Base-by-base conservation (phyloP, 1,140 invertebrate species). In the Brachionus calyciflorus region DNA sequence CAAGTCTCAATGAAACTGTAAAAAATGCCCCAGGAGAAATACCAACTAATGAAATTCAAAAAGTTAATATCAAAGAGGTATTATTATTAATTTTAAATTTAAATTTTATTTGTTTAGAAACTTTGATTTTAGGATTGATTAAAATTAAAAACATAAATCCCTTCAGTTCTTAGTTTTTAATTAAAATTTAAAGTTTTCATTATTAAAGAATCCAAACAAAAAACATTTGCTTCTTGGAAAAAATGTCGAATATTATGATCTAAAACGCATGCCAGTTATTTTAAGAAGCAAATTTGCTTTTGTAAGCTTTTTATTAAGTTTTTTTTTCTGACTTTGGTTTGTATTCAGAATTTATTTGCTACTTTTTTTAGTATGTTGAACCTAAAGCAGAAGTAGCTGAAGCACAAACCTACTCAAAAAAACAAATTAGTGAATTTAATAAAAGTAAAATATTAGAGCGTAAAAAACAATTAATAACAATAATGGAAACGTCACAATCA, bases 171-270 rank as follows among this genome's bases (percentile, higher is more conserved):
- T n/a, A n/a, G n/a, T n/a, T n/a, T n/a, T n/a, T n/a, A n/a, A n/a
- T n/a, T n/a, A n/a, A n/a, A n/a, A n/a, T n/a, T n/a, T n/a, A n/a
- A n/a, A n/a, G n/a, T n/a, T 60, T 60, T 37, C 30, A 17, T 60
- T 60, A 37, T 33, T 60, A 9, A 37, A 60, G 55, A 60, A 60
- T 60, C 55, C 55, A 17, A 60, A 60, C 55, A 60, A 60, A 60
- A 60, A 40, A 37, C 28, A 14, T 2, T 60, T 60, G 30, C 33
- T 60, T 14, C 55, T 60, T 60, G 55, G 55, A 3, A 60, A 60
- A 60, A 60, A 28, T 37, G 55, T 60, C 17, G 55, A 60, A 17
- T 60, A 33, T 33, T 60, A 60, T 60, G 55, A 60, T 60, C 30
- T 60, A 9, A 60, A 33, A 33, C 55, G 55, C 7, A 60, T 33